These are phyloP conservation scores for Drosophila ercepeae DNA, from an alignment of 1,140 invertebrate species.

Conservation along the genomic window DNA sequence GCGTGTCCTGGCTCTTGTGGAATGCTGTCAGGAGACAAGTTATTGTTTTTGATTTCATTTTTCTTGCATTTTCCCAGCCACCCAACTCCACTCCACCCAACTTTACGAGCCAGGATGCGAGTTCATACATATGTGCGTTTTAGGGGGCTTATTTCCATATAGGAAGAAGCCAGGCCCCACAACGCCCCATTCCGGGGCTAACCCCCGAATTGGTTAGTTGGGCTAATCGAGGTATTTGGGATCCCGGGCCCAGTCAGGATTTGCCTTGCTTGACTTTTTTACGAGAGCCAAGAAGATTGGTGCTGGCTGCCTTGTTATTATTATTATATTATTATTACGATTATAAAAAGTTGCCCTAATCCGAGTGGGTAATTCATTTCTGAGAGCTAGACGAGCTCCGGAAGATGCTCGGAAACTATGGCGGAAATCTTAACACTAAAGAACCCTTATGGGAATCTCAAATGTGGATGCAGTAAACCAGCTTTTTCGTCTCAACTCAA, in stretches of 20 bases:
- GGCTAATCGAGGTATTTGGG: conserved; percentile 76
- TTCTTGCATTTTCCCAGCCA: conserved; percentile 61
- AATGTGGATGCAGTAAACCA: conserved; percentile 36
- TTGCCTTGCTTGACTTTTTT: conserved; percentile 52
- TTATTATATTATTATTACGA: conserved; percentile 55
- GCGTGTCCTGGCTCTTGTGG: conserved; percentile 67
- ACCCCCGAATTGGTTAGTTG: conserved; percentile 73
- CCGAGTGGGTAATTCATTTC: conserved; percentile 54
- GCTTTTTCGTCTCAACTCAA: conserved; percentile 24
- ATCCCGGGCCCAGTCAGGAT: conserved; percentile 46
- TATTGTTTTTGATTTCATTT: conserved; percentile 82
- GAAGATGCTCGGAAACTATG: conserved; percentile 43
- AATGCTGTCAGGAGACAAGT: conserved; percentile 81
- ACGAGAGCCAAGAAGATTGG: conserved; percentile 52
- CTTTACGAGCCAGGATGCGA: conserved; percentile 43
- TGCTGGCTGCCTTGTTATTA: conserved; percentile 55
- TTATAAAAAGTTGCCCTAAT: conserved; percentile 67
- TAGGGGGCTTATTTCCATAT: conserved; percentile 73
- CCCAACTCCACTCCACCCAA: conserved; percentile 20
- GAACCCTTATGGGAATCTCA: conserved; percentile 50
- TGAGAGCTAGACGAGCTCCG: conserved; percentile 45
- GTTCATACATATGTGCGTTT: conserved; percentile 48
- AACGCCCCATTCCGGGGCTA: not conserved
- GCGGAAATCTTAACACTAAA: conserved; percentile 45
- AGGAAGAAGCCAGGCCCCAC: conserved; percentile 28